Evolutionary conservation across 1,140 invertebrate species (phyloP).

Genomic region (Pissodes strobi): DNA sequence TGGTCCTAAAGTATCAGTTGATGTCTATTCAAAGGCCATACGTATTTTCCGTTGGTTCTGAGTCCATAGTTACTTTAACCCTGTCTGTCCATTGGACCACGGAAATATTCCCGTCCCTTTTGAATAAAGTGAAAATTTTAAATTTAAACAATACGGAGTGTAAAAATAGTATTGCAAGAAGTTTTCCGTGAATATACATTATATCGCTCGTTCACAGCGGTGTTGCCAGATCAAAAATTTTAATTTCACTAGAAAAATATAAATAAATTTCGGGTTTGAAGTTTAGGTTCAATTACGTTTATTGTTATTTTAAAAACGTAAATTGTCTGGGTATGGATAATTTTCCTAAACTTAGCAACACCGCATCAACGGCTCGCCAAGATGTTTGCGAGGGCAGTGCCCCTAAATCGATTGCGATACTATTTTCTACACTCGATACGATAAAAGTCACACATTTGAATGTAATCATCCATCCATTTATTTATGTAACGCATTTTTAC

Average conservation of each 20-base stretch:
- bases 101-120: conserved; percentile 50
- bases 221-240: too few species aligned
- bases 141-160: conserved; percentile 22
- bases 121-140: conserved; percentile 4
- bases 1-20: too few species aligned
- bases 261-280: neutral
- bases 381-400: too few species aligned
- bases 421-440: neutral
- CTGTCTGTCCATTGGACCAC: conserved; percentile 50
- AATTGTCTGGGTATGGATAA: too few species aligned
- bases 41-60: conserved; percentile 47
- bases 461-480: conserved; percentile 36
- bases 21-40: too few species aligned
- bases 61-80: conserved; percentile 40
- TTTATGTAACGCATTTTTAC: conserved; percentile 21
- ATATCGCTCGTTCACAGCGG: too few species aligned
- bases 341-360: too few species aligned
- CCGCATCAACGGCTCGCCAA: too few species aligned
- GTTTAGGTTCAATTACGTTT: neutral
- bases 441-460: conserved; percentile 7
- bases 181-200: too few species aligned
- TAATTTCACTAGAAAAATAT: neutral
- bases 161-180: conserved; percentile 14
- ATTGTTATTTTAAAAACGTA: neutral
- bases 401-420: too few species aligned